These are phyloP conservation scores for Atlantisia rogersi DNA, from an alignment of 2,113 vertebrate genomes.

Conservation along the genomic window DNA sequence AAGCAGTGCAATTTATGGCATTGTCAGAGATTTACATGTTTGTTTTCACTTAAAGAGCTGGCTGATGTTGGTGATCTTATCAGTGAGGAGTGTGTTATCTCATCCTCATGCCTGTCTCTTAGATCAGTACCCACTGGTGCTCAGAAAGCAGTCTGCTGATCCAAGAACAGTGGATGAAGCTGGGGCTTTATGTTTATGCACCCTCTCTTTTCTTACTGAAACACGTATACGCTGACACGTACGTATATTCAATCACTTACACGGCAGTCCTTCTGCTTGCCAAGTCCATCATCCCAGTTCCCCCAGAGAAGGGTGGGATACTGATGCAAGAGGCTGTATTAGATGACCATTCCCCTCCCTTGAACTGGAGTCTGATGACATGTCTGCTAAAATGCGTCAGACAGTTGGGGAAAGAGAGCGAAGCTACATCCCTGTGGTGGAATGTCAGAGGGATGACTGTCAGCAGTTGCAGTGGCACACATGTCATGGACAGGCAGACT, in stretches of 20 bases:
- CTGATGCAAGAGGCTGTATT: neutral
- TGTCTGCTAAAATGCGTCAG: slow-evolving; percentile 18
- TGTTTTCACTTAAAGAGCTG: neutral
- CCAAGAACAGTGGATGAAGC: neutral
- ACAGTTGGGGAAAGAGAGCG: neutral
- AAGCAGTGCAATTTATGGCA: accelerated
- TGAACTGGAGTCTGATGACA: slow-evolving; percentile 40
- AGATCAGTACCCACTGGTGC: neutral
- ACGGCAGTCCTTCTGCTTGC: neutral
- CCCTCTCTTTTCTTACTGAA: neutral
- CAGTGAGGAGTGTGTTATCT: neutral
- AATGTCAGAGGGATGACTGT: neutral
- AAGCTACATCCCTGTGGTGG: accelerated
- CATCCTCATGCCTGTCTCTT: neutral
- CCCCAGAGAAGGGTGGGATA: slow-evolving; percentile 32
- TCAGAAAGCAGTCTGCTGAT: neutral
- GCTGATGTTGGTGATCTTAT: neutral
- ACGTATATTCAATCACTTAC: neutral
- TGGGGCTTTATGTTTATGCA: neutral
- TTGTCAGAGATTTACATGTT: neutral
- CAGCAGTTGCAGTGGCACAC: neutral
- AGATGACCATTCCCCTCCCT: neutral
- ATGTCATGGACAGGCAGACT: neutral
- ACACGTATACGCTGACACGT: accelerated
- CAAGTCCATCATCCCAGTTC: neutral